Base-by-base conservation (phyloP, 2,888 invertebrate genomes). In the Hypomecis punctinalis region DNA sequence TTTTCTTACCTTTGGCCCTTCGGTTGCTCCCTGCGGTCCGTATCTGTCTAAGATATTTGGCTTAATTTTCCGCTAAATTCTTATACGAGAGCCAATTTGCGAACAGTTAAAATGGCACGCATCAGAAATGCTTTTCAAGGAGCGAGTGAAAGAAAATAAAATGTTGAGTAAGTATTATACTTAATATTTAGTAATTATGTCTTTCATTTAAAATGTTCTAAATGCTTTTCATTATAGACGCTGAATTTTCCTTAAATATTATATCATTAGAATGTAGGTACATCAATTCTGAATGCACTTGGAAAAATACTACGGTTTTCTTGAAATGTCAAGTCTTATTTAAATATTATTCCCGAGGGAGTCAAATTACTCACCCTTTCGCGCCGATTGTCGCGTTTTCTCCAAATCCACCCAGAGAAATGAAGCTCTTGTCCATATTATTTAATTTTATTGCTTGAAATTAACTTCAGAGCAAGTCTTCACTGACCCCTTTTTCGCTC, bases 391-490 rank as follows among this genome's bases (percentile, higher is more conserved):
- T 55, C 62, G 49, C 62, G 47, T 47, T 58, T 63, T 42, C 36
- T 36, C 11, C 37, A 55, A 54, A 49, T 48, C 51, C 47, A 48
- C 54, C 54, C 49, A 45, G 55, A 52, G 54, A 62, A 67, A 64
- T 68, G 59, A 56, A 48, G 63, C 61, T 47, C 48, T 65, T 57
- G 61, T 57, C 43, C 11, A 58, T 45, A 49, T 61, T 61, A 66
- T 65, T 58, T 46, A 54, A 66, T 61, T 66, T 66, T 49, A 66
- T 54, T 59, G 51, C 46, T 59, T 10, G 49, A 53, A 57, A 65
- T 58, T 59, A 66, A 66, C 54, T 62, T 54, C 9, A 23, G 51
- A 54, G 42, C 39, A 61, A 52, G 51, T 52, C 57, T 59, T 42
- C 54, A 37, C 51, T 66, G 51, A 62, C 62, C 66, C 47, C 55